Evolutionary conservation across 2,113 vertebrate genomes (phyloP).

Genomic region (Cricetomys ansorgei): DNA sequence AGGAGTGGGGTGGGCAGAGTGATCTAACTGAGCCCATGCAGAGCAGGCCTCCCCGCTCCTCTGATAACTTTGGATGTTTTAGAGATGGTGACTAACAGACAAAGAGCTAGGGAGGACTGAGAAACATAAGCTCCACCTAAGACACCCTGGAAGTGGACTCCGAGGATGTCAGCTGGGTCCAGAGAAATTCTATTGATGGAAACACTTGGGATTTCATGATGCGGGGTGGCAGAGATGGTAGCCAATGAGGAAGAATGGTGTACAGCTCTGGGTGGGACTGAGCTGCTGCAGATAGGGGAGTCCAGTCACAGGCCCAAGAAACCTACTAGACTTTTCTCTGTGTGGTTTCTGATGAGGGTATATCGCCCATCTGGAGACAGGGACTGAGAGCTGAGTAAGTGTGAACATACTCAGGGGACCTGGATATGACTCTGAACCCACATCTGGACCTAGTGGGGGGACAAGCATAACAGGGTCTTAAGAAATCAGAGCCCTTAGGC

Average conservation of each 20-base stretch:
- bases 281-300: not conserved
- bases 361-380: not conserved
- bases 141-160: not conserved
- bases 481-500: not conserved
- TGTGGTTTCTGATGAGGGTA: not conserved
- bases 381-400: not conserved
- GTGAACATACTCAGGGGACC: not conserved
- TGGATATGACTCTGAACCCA: not conserved
- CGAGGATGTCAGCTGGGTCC: not conserved
- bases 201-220: not conserved
- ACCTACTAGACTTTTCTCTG: not conserved
- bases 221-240: not conserved
- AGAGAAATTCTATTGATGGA: not conserved
- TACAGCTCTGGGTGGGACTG: not conserved
- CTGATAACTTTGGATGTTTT: not conserved
- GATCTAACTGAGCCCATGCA: not conserved
- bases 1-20: fast-evolving
- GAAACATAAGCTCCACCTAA: not conserved
- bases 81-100: not conserved
- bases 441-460: not conserved
- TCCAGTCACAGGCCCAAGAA: not conserved
- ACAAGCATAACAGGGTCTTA: not conserved
- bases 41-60: not conserved
- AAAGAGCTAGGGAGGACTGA: not conserved
- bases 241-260: not conserved